Evolutionary conservation across 2,113 vertebrate genomes (phyloP), one percentile per base, ranked within the genome.

Genomic region (Sisor rabdophorus): DNA sequence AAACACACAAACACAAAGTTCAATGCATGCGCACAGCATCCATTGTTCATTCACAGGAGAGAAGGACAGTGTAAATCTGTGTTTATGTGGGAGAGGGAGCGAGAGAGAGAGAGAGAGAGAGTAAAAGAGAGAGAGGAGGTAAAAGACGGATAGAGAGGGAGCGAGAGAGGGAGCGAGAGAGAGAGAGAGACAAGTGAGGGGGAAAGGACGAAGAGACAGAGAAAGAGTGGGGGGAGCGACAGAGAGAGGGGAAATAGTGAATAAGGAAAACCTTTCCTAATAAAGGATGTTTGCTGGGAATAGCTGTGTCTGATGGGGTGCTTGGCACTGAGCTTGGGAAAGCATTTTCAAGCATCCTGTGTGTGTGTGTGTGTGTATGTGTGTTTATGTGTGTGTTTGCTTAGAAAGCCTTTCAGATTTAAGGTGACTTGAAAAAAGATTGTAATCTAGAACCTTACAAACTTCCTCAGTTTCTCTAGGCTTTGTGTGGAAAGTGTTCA

Each of bases 291-390:
- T 81, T 79, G 32, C 79, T 81, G 82, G 69, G 82, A 79, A 70
- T 77, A 68, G 77, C 80, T 79, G 77, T 32, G 80, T 79, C 68
- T 81, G 56, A 80, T 76, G 71, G 79, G 83, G 76, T 73, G 83
- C 80, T 82, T 84, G 83, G 79, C 81, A 79, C 76, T 26, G 59
- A 80, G 56, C 74, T 81, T 82, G 81, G 85, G 85, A 86, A 86
- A 84, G 73, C 78, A 75, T 81, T 81, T 86, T 30, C 53, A 76
- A 79, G 77, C 16, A 72, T 59, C 48, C 56, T 64, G 36, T 72
- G 68, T 52, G 55, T 71, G 64, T 70, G 68, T 68, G 36, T 76
- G 69, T 65, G 64, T 70, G 79, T 63, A 54, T 69, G 71, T 78
- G 72, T 77, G 12, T 69, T 67, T 55, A 50, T 59, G 65, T 69